Evolutionary conservation across 2,888 invertebrate species (phyloP), one percentile per base, ranked within the genome.

Genomic region (Tinea semifulvella): DNA sequence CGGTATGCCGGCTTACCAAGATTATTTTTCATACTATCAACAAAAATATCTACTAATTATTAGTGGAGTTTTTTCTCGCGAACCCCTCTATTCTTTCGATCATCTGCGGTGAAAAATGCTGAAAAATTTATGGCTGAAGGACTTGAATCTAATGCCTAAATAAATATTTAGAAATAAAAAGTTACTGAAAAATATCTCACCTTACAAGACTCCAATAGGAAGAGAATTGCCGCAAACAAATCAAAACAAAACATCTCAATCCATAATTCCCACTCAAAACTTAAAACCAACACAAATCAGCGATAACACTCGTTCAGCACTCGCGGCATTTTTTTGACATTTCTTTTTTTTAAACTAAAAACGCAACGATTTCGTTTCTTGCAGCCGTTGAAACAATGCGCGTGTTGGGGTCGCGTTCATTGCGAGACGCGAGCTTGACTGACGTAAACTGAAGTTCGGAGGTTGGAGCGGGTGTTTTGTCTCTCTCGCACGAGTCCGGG

Each of bases 191-290:
- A 39, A 35, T 10, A 44, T 8, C 25, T 31, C 66, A 71, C 73
- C 73, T 72, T 71, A 73, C 53, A 58, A 55, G 68, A 70, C 53
- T 72, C 71, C 69, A 58, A 63, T 57, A 57, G 4, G 38, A 18
- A 26, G 14, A 8, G 4, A 3, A 36, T 4, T 18, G 18, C 4
- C 18, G n/a, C 16, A 18, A 11, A 36, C 36, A 36, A 8, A 10
- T 8, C 3, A 36, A 3, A 18, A 14, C 31, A 3, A 11, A 18
- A 28, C 28, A 28, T 28, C 4, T 11, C 11, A 28, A 28, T n/a
- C 7, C 28, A 28, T 28, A 8, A 8, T 35, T 13, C n/a, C n/a
- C n/a, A n/a, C n/a, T 35, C 16, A 14, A 13, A 13, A 11, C 14
- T 35, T 14, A 35, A 35, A 35, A 35, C 35, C n/a, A 31, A 31